A percentile compares a stretch with the other conserved stretches of the same genome.
Evolutionary conservation across 2,797 vertebrate genomes (phyloP).

Genomic region (Oophaga sylvatica): DNA sequence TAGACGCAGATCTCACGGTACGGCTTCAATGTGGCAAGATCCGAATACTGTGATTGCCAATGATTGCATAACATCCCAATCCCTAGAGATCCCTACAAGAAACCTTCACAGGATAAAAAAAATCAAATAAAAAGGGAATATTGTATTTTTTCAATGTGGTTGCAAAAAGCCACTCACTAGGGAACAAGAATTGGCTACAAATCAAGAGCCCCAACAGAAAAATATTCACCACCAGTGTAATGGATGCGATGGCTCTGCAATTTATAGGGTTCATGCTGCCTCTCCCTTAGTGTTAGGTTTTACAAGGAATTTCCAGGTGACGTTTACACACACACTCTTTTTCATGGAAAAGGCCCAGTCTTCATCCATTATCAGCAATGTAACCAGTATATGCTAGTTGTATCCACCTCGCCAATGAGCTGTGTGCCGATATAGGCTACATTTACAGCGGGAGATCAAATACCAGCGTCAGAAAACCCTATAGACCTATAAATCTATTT

Average conservation of each 20-base stretch:
- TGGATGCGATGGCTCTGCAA: neutral
- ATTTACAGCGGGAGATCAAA: no score
- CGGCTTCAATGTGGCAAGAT: conserved; percentile 12
- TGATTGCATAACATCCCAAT: conserved; percentile 19
- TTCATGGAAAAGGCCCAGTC: no score
- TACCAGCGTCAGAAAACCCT: no score
- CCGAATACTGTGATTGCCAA: neutral
- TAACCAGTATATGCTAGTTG: no score
- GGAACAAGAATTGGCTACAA: neutral
- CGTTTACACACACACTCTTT: neutral
- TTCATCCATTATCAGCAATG: neutral
- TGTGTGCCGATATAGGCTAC: no score
- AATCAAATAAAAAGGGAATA: conserved; percentile 27
- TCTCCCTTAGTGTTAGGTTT: neutral
- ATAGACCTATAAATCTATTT: no score
- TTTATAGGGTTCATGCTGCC: neutral
- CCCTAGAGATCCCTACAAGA: conserved; percentile 10
- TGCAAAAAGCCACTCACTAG: neutral
- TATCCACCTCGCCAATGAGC: no score
- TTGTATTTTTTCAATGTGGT: conserved; percentile 25
- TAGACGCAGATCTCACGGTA: conserved; percentile 7
- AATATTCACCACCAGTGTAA: conserved; percentile 14
- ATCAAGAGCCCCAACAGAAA: neutral
- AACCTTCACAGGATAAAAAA: conserved; percentile 14
- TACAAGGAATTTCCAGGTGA: neutral